These are phyloP conservation scores for Heteromyza rotundicornis DNA, from an alignment of 2,888 invertebrate species.

Conservation along the genomic window DNA sequence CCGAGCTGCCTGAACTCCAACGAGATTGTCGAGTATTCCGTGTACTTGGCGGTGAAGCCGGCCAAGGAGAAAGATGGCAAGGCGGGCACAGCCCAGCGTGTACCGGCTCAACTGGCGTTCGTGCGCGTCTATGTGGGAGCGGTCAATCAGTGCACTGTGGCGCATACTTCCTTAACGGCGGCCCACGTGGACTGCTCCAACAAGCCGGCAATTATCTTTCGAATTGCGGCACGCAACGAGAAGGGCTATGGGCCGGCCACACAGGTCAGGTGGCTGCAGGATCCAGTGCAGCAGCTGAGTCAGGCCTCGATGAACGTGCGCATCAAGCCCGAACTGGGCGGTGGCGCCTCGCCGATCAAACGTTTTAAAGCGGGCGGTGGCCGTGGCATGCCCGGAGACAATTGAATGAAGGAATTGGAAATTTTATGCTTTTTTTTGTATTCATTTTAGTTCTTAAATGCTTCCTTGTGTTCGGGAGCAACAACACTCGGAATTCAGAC, in stretches of 20 bases:
- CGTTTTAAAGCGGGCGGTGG: conserved; percentile 32
- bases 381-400: not conserved
- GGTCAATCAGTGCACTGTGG: conserved; percentile 39
- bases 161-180: conserved; percentile 35
- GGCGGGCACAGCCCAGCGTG: conserved; percentile 28
- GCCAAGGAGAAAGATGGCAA: conserved; percentile 36
- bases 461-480: too few species aligned
- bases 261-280: conserved; percentile 42
- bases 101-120: conserved; percentile 38
- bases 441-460: too few species aligned
- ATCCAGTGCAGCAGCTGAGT: conserved; percentile 28
- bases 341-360: conserved; percentile 36
- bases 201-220: conserved; percentile 41
- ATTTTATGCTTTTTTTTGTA: too few species aligned
- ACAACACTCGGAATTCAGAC: not conserved
- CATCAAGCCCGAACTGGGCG: conserved; percentile 35
- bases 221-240: conserved; percentile 41
- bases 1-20: conserved; percentile 36
- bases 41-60: conserved; percentile 42
- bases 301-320: conserved; percentile 4
- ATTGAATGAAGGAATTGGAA: too few species aligned
- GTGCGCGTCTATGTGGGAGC: conserved; percentile 40
- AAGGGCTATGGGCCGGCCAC: conserved; percentile 43
- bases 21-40: conserved; percentile 41
- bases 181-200: conserved; percentile 41